phyloP scores from a whole-genome alignment of 2,888 invertebrate genomes.

The Amphiduros pacificus region DNA sequence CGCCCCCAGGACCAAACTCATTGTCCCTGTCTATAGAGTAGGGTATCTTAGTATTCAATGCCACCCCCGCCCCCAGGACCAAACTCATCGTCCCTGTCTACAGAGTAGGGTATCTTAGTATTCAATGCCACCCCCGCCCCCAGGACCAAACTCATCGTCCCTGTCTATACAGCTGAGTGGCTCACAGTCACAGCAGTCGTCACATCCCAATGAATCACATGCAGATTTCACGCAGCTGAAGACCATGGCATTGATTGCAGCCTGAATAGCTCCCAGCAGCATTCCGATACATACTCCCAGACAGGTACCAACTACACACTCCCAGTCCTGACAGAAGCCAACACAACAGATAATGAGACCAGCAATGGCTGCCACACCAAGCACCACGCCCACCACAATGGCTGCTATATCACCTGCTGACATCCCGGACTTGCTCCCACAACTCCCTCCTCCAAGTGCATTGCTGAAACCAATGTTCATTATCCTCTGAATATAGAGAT shows the following conservation, averaged over 20 bases:
- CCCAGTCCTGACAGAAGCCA: slow-evolving; percentile 19
- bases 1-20: no score
- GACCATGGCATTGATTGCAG: slow-evolving; percentile 18
- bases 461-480: slow-evolving; percentile 9
- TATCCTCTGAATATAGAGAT: no score
- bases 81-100: no score
- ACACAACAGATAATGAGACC: slow-evolving; percentile 11
- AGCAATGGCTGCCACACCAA: slow-evolving; percentile 1
- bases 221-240: neutral
- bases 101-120: no score
- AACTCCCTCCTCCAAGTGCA: slow-evolving; percentile 3
- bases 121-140: no score
- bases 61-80: no score
- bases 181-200: slow-evolving; percentile 17
- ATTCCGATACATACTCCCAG: slow-evolving; percentile 19
- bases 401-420: slow-evolving; percentile 14
- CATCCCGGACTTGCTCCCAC: slow-evolving; percentile 3
- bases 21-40: no score
- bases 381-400: slow-evolving; percentile 15
- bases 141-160: neutral
- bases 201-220: slow-evolving; percentile 18
- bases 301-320: slow-evolving; percentile 21
- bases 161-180: slow-evolving; percentile 14
- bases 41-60: no score
- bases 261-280: slow-evolving; percentile 13